phyloP scores from a whole-genome alignment of 2,797 vertebrate genomes.

The Falco columbarius region DNA sequence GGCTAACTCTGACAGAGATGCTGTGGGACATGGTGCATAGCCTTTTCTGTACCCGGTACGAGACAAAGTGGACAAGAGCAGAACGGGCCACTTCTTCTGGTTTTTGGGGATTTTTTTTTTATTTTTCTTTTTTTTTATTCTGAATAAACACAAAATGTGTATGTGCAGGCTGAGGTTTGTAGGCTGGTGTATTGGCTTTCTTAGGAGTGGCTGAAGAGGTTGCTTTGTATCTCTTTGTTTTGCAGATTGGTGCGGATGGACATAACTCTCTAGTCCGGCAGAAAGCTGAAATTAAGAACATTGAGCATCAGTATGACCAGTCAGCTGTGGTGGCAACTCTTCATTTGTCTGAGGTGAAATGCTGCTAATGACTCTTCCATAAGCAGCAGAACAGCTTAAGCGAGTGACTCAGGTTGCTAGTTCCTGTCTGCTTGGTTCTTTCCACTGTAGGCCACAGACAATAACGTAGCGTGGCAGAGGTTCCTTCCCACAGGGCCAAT shows the following conservation, averaged over 20 bases:
- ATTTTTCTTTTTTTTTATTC: neutral
- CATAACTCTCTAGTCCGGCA: slow-evolving; percentile 90
- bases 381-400: neutral
- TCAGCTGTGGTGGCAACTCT: slow-evolving; percentile 95
- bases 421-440: neutral
- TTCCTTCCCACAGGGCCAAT: slow-evolving; percentile 97
- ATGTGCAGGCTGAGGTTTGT: neutral
- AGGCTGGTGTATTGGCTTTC: neutral
- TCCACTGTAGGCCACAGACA: slow-evolving; percentile 88
- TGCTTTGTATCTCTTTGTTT: neutral
- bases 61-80: neutral
- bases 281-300: slow-evolving; percentile 85
- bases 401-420: neutral
- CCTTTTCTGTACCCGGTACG: neutral
- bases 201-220: neutral
- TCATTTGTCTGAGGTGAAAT: slow-evolving; percentile 89
- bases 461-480: slow-evolving; percentile 97
- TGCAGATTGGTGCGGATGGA: slow-evolving; percentile 94
- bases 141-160: neutral
- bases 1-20: neutral
- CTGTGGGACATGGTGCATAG: neutral
- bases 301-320: slow-evolving; percentile 94
- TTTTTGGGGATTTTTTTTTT: neutral
- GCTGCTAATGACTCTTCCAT: neutral
- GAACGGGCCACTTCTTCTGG: neutral